Conservation (phyloP, 2,888 invertebrate genomes). For the Apamea monoglypha region DNA sequence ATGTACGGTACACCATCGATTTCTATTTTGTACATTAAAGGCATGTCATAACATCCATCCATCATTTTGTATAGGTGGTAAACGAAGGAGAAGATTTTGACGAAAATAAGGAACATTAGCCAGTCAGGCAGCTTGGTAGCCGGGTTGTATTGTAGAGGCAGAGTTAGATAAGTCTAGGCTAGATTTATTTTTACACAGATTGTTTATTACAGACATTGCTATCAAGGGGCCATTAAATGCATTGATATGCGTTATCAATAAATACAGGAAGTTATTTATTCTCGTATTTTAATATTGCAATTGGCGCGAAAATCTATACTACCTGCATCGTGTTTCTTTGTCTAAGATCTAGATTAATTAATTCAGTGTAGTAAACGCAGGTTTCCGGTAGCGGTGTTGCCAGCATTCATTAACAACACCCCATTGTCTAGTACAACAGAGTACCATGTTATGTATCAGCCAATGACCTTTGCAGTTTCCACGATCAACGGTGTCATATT, state of each 20-base stretch:
- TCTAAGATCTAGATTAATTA: conserved; percentile 55
- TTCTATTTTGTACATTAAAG: too few relatives aligned
- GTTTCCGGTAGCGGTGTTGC: conserved; percentile 48
- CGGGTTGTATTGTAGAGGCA: not conserved
- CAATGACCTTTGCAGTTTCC: conserved; percentile 39
- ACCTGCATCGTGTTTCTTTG: conserved; percentile 30
- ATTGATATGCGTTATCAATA: conserved; percentile 44
- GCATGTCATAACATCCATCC: too few relatives aligned
- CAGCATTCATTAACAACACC: conserved; percentile 13
- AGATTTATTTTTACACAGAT: not conserved
- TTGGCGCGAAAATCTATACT: conserved; percentile 27
- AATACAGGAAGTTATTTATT: conserved; percentile 39
- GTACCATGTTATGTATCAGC: conserved; percentile 23
- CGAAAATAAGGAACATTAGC: too few relatives aligned
- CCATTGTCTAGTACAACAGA: conserved; percentile 30
- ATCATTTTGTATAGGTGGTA: not conserved
- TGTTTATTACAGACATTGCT: not conserved
- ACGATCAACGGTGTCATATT: conserved; percentile 6
- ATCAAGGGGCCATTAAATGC: conserved; percentile 15
- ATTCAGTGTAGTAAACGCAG: conserved; percentile 1
- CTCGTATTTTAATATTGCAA: conserved; percentile 15
- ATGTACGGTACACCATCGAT: too few relatives aligned
- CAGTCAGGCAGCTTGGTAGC: not conserved
- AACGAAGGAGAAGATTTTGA: not conserved
- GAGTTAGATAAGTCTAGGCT: not conserved